Conservation (phyloP, 1,140 invertebrate species). For the Carcinoscorpius rotundicauda region DNA sequence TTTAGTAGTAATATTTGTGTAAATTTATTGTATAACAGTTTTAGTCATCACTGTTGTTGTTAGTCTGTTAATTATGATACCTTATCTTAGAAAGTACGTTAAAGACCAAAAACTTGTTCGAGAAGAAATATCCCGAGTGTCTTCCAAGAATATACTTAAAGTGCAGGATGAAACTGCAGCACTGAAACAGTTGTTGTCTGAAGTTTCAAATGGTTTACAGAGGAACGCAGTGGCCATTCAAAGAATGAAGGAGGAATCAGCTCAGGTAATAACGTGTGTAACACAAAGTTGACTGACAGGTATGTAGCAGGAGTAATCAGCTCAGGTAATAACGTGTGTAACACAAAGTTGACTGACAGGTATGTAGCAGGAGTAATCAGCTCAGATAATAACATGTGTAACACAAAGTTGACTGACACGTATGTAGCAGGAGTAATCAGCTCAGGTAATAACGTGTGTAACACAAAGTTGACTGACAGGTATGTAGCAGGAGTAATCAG, state of each 20-base stretch:
- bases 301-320: not conserved
- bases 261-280: constrained; percentile 37
- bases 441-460: too few species aligned
- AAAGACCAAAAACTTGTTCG: constrained; percentile 67
- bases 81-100: constrained; percentile 55
- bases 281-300: not conserved
- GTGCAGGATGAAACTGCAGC: constrained; percentile 47
- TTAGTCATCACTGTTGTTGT: not conserved
- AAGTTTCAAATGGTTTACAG: constrained; percentile 37
- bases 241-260: constrained; percentile 57
- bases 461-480: too few species aligned
- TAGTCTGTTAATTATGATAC: constrained; percentile 33
- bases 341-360: too few species aligned
- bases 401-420: too few species aligned
- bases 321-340: too few species aligned
- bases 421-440: too few species aligned
- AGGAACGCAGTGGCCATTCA: constrained; percentile 48
- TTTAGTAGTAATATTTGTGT: not conserved
- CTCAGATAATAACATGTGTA: too few species aligned
- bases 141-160: constrained; percentile 51
- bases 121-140: constrained; percentile 63
- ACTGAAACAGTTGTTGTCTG: constrained; percentile 49
- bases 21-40: not conserved
- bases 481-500: too few species aligned
- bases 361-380: too few species aligned